Base-by-base conservation (phyloP, 2,888 invertebrate species). In the Clanis bilineata region DNA sequence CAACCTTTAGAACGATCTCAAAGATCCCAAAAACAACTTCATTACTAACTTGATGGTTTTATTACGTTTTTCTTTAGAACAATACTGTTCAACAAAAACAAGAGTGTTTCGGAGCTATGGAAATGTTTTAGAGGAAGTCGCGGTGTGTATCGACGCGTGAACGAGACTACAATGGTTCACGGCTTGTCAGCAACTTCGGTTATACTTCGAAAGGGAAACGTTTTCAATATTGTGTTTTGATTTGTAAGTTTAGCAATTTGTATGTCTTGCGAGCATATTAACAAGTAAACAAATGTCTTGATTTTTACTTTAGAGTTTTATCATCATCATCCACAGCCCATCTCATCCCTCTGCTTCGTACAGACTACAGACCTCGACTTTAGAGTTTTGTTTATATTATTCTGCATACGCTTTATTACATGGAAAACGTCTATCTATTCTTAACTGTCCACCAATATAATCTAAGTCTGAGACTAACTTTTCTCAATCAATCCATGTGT, bases 201-300 rank as follows among this genome's bases (percentile, higher is more conserved):
- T n/a, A n/a, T n/a, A n/a, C n/a, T n/a, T 65, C 65, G 59, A 71
- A 71, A 71, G 70, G 65, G 71, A 71, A 71, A 38, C 28, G 32
- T 15, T 12, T 43, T 44, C 44, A 21, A 12, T 12, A 21, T 45
- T 38, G 0, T 36, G 32, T 36, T n/a, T 28, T 15, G 21, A 43
- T 32, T 15, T 23, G 57, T 12, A 10, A 32, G 6, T 43, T 10
- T 25, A 18, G 32, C 43, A 25, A 43, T 18, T 41, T 41, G 18
- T 18, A 18, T 41, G 18, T 5, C 22, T 38, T 0, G 9, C 3
- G 10, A 25, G 25, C 15, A 28, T 12, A 15, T 18, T 4, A 32
- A 51, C n/a, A 1, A 51, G 3, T 5, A n/a, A 28, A 41, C 7
- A 18, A 6, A 41, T n/a, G n/a, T n/a, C n/a, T n/a, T n/a, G n/a